phyloP scores from a whole-genome alignment of 1,140 invertebrate genomes.

The Ctenoplectra terminalis region DNA sequence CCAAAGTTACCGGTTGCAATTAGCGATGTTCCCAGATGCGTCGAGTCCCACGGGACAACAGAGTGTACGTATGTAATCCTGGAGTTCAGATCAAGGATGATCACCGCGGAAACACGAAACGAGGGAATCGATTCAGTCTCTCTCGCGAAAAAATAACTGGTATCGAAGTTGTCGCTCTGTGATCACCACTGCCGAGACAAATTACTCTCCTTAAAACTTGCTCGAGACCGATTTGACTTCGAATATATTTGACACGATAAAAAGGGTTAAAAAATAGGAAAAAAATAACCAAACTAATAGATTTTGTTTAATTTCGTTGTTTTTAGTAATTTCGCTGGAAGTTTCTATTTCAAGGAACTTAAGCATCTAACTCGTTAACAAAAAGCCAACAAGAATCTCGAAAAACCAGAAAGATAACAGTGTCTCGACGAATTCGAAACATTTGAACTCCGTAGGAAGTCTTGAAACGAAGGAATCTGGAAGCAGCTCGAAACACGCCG shows the following conservation, averaged over 20 bases:
- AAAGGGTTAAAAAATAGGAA: not conserved
- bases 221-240: not conserved
- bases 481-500: not conserved
- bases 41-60: slow-evolving; percentile 13
- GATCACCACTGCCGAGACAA: not conserved
- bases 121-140: slow-evolving; percentile 13
- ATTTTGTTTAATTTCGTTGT: too few species aligned
- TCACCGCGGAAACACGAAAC: slow-evolving; percentile 24
- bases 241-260: too few species aligned
- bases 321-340: too few species aligned
- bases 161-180: slow-evolving; percentile 5
- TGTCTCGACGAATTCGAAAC: not conserved
- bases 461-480: slow-evolving; percentile 10
- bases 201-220: not conserved
- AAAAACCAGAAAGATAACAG: not conserved
- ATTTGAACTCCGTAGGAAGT: not conserved
- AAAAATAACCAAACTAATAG: too few species aligned
- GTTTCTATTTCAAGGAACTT: too few species aligned
- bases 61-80: slow-evolving; percentile 15
- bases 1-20: slow-evolving; percentile 35
- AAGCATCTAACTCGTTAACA: too few species aligned
- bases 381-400: too few species aligned
- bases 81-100: slow-evolving; percentile 41
- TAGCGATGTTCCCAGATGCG: slow-evolving; percentile 30
- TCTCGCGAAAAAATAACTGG: not conserved